phyloP scores from a whole-genome alignment of 1,140 invertebrate species.

The Leguminivora glycinivorella region DNA sequence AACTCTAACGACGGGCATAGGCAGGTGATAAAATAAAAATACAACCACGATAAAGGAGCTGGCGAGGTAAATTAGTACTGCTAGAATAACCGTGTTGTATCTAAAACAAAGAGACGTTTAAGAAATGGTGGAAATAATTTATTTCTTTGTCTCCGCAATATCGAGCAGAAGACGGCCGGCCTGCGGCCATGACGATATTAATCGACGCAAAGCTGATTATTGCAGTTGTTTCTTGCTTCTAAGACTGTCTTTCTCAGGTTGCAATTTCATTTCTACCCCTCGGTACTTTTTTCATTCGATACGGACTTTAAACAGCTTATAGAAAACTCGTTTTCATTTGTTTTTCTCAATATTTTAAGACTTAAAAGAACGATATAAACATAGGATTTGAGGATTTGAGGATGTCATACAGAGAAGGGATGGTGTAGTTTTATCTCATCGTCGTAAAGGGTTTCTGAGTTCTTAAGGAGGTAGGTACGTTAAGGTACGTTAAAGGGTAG shows the following conservation, averaged over 20 bases:
- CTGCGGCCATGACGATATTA: conserved; percentile 66
- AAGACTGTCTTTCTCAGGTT: conserved; percentile 57
- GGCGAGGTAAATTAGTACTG: conserved; percentile 22
- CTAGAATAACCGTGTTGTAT: conserved; percentile 47
- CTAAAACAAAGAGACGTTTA: conserved; percentile 63
- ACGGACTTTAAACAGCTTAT: conserved; percentile 29
- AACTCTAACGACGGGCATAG: not conserved
- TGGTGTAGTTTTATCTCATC: too few species aligned
- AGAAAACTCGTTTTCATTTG: not conserved
- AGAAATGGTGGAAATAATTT: conserved; percentile 73
- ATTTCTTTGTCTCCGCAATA: conserved; percentile 70
- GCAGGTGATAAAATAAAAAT: not conserved
- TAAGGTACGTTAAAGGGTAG: too few species aligned
- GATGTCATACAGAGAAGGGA: too few species aligned
- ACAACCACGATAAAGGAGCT: not conserved
- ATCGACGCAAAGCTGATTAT: conserved; percentile 76
- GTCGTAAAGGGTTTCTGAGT: too few species aligned
- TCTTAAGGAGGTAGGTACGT: too few species aligned
- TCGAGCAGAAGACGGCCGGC: conserved; percentile 47
- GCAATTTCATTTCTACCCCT: conserved; percentile 50
- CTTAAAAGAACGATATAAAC: too few species aligned
- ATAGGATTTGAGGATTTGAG: too few species aligned
- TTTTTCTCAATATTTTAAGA: too few species aligned
- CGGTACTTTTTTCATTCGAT: conserved; percentile 35
- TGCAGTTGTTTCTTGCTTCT: conserved; percentile 69